Evolutionary conservation across 2,888 invertebrate species (phyloP), one percentile per base, ranked within the genome.

Genomic region (Euproctis similis): DNA sequence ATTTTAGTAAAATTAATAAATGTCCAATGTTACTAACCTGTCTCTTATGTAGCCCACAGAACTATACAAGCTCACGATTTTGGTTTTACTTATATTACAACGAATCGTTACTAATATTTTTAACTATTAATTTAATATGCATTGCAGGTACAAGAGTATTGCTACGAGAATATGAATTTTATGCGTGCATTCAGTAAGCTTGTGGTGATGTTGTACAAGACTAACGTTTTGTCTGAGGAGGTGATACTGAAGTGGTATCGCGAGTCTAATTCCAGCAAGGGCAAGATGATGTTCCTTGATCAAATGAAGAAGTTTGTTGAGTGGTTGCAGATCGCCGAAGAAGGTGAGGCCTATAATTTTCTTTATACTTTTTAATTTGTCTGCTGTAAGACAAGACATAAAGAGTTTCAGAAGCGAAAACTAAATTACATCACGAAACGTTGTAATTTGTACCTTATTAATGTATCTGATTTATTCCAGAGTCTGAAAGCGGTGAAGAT

Each of bases 101-200:
- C 16, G 4, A 7, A 16, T 4, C 16, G 7, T 9, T 11, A 21
- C 10, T 20, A 2, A 21, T 6, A 21, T 11, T 21, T 5, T 1
- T 21, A 11, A n/a, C n/a, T 2, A 5, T 5, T 16, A 16, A 16
- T 5, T 7, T 7, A 8, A 12, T 8, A 3, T n/a, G n/a, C n/a
- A n/a, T 16, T 24, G 5, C 13, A 82, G 81, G 94, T 97, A 55
- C 98, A 98, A 82, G 97, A 98, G 71, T 98, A 94, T 82, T 98
- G 97, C 85, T 98, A 98, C 77, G 97, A 97, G 73, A 97, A 98
- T 87, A 97, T 97, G 97, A 95, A 94, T 76, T 98, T 98, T 82
- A 96, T 98, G 95, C 95, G 96, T 73, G 95, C 95, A 75, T 98
- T 98, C 90, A 95, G 95, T 76, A 97, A 97, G 87, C 96, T 98